A percentile compares a stretch with the other conserved stretches of the same genome.
Conservation (phyloP, 2,113 vertebrate genomes). For the Trochalopteron elliotii region DNA sequence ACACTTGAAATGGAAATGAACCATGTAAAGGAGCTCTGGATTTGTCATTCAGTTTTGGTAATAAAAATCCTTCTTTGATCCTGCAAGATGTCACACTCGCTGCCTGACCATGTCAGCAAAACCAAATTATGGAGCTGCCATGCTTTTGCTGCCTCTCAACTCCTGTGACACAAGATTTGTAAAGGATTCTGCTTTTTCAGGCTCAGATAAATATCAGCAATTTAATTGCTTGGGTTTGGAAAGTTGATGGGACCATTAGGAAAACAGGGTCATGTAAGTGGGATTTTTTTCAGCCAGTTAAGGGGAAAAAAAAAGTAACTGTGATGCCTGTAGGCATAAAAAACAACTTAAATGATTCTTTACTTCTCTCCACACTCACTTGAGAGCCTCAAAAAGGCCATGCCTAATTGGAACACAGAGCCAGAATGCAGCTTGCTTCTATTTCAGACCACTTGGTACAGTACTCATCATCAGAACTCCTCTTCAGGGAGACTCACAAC, state of each 20-base stretch:
- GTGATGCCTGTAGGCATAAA: not conserved
- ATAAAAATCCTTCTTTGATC: not conserved
- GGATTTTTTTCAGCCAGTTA: not conserved
- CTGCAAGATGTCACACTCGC: rapidly evolving
- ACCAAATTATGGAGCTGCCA: not conserved
- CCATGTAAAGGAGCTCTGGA: not conserved
- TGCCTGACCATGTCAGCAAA: not conserved
- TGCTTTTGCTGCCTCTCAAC: not conserved
- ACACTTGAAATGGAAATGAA: not conserved
- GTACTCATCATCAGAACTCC: not conserved
- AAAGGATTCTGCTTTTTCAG: not conserved
- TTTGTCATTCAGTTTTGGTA: not conserved
- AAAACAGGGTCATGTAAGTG: not conserved
- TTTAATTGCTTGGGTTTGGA: not conserved
- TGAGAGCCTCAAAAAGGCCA: not conserved
- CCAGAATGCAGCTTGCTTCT: not conserved
- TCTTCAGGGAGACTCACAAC: not conserved
- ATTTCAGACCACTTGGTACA: not conserved
- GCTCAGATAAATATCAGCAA: not conserved
- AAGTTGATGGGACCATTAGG: not conserved
- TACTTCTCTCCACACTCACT: not conserved
- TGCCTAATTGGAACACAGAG: not conserved
- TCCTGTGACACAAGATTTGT: not conserved
- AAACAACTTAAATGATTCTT: not conserved
- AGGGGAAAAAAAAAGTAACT: not conserved